Percentiles rank a stretch among this genome's conserved stretches.
Evolutionary conservation across 2,888 invertebrate species (phyloP).

Genomic region (Vandiemenella viatica): DNA sequence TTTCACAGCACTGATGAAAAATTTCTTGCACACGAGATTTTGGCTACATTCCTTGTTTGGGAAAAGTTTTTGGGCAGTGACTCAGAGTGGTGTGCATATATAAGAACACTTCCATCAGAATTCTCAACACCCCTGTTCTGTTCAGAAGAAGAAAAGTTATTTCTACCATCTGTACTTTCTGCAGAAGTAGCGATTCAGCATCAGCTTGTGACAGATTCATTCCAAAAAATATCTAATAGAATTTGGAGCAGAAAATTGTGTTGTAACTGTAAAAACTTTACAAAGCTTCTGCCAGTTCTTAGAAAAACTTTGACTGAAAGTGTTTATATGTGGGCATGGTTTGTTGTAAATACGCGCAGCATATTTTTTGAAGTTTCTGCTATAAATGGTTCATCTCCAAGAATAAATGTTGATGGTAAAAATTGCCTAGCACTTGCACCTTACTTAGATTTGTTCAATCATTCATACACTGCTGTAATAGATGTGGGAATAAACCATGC

Average conservation of each 20-base stretch:
- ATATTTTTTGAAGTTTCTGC: constrained; percentile 53
- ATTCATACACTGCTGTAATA: constrained; percentile 47
- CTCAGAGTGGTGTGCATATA: constrained; percentile 47
- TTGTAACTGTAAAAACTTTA: too few species aligned
- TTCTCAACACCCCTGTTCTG: constrained; percentile 58
- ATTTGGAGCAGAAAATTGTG: too few species aligned
- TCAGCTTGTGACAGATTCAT: constrained; percentile 1
- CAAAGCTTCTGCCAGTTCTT: too few species aligned
- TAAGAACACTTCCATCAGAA: constrained; percentile 50
- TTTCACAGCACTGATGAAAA: constrained; percentile 18
- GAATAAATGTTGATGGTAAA: constrained; percentile 18
- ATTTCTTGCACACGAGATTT: constrained; percentile 48
- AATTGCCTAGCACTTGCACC: constrained; percentile 59
- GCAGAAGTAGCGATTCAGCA: constrained; percentile 18
- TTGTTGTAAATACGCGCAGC: constrained; percentile 71
- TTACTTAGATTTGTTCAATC: constrained; percentile 81
- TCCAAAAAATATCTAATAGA: constrained; percentile 1
- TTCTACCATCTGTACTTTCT: constrained; percentile 41
- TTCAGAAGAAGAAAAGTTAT: constrained; percentile 35
- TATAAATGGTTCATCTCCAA: constrained; percentile 25
- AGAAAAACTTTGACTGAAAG: constrained; percentile 26
- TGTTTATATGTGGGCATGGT: constrained; percentile 64
- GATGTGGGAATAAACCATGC: constrained; percentile 28
- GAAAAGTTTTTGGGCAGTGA: constrained; percentile 40
- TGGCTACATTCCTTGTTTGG: constrained; percentile 57